Conservation (phyloP, 2,797 vertebrate genomes). For the Mycteria americana region DNA sequence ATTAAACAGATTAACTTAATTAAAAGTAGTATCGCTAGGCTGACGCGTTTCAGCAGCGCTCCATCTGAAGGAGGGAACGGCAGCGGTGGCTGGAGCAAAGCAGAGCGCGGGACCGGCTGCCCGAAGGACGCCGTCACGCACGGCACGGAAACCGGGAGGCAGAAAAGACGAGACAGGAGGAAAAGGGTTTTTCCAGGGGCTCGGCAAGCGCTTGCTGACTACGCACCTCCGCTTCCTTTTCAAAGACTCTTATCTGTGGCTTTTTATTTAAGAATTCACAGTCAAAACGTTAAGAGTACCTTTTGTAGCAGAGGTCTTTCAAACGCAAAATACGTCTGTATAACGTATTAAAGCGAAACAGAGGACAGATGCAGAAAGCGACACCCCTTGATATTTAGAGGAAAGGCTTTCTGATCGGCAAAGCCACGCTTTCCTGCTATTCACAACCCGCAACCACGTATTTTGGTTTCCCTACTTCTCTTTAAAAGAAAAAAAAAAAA, state of each 20-base stretch:
- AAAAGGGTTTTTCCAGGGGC: slow-evolving; percentile 3
- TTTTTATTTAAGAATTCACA: slow-evolving; percentile 36
- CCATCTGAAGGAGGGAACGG: background rate
- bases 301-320: background rate
- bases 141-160: background rate
- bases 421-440: background rate
- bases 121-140: background rate
- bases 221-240: background rate
- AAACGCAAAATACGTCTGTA: background rate
- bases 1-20: slow-evolving; percentile 60
- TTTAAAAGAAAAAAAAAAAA: background rate
- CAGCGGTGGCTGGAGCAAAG: background rate
- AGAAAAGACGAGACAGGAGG: background rate
- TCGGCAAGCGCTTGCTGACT: background rate
- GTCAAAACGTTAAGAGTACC: background rate
- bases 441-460: background rate
- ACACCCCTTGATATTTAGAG: background rate
- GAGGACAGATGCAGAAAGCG: background rate
- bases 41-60: background rate
- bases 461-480: background rate
- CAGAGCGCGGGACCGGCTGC: background rate
- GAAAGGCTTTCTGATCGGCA: background rate
- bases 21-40: slow-evolving; percentile 1
- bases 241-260: background rate
- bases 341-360: background rate